Percentiles rank a stretch among this genome's conserved stretches.
Conservation (phyloP, 1,140 invertebrate genomes). For the Ceratitis capitata region DNA sequence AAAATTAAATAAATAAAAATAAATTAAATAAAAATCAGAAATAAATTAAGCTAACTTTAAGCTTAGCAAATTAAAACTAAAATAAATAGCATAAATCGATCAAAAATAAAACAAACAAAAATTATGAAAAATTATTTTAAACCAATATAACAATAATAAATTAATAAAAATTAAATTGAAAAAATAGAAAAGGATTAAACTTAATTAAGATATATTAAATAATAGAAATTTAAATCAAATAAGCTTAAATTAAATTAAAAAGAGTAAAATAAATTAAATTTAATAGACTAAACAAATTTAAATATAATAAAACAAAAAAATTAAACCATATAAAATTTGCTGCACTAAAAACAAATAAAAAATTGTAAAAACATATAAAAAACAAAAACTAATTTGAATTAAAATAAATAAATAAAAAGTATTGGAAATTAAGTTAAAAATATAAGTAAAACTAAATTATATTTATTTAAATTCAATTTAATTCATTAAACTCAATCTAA, state of each 20-base stretch:
- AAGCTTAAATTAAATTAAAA: no score
- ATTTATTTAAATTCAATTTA: not conserved
- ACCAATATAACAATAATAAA: not conserved
- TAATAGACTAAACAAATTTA: not conserved
- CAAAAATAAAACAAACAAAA: not conserved
- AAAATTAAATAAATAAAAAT: not conserved
- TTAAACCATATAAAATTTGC: not conserved
- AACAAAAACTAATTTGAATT: no score
- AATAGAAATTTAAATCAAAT: no score
- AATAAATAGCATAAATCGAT: not conserved
- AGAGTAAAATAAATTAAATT: not conserved
- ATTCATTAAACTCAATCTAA: no score
- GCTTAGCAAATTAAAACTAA: no score
- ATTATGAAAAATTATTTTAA: not conserved
- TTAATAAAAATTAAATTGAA: not conserved
- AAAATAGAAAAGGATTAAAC: not conserved
- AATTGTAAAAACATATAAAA: no score
- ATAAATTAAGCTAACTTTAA: no score
- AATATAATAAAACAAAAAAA: not conserved
- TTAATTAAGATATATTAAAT: not conserved
- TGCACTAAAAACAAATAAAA: not conserved
- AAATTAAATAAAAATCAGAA: no score
- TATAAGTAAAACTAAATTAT: not conserved
- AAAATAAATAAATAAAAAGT: no score
- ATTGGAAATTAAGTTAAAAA: not conserved